phyloP scores from a whole-genome alignment of 2,797 vertebrate species.

The Kryptolebias ocellatus region DNA sequence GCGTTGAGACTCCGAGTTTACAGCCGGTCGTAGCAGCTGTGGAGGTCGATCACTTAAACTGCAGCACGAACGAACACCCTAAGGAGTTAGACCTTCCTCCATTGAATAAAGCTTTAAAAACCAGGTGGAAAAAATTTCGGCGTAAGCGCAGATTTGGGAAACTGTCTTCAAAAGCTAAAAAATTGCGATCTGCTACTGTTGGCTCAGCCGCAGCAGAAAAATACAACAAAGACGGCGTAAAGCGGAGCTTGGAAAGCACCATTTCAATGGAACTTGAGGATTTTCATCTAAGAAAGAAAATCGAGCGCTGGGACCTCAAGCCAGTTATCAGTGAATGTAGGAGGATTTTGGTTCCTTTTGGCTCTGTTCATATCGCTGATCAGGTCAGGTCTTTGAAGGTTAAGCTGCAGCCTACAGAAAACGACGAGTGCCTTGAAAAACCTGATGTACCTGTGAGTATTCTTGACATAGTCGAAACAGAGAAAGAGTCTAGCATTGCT shows the following conservation, averaged over 20 bases:
- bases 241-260: constrained; percentile 8
- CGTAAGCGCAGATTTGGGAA: constrained; percentile 42
- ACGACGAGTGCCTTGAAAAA: constrained; percentile 31
- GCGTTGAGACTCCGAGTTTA: constrained; percentile 25
- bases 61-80: constrained; percentile 8
- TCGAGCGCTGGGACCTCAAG: constrained; percentile 77
- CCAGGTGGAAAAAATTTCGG: constrained; percentile 45
- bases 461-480: constrained; percentile 12
- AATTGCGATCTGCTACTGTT: constrained; percentile 11
- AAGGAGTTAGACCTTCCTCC: constrained; percentile 15
- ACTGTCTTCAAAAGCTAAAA: constrained; percentile 30
- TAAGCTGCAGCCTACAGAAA: constrained; percentile 12
- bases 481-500: constrained; percentile 24
- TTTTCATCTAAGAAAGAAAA: constrained; percentile 72
- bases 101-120: constrained; percentile 23
- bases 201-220: constrained; percentile 9
- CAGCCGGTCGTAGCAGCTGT: constrained; percentile 21
- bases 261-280: constrained; percentile 37
- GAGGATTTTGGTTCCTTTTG: constrained; percentile 80
- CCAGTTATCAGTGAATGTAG: constrained; percentile 81
- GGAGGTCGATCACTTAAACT: constrained; percentile 17
- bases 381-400: constrained; percentile 51
- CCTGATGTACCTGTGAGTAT: constrained; percentile 20
- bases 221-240: constrained; percentile 3
- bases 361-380: constrained; percentile 54